Conservation (phyloP, 1,140 invertebrate genomes). For the Pteromalus puparum region DNA sequence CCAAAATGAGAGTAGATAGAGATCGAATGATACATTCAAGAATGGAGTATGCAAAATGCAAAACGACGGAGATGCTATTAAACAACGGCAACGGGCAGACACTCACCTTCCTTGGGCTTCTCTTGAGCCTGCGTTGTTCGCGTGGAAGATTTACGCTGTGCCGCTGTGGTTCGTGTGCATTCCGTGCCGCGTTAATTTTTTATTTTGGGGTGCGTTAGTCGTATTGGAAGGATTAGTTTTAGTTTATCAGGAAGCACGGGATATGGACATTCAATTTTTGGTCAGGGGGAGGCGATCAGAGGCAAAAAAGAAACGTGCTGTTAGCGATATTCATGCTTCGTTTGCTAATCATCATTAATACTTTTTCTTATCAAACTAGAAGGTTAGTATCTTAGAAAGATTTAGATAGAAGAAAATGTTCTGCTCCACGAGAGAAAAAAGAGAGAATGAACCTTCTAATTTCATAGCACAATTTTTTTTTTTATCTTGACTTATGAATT, state of each 20-base stretch:
- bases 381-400: constrained; percentile 39
- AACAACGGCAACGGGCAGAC: constrained; percentile 60
- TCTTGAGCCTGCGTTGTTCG: constrained; percentile 71
- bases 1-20: not conserved
- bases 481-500: constrained; percentile 1
- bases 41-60: constrained; percentile 13
- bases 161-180: constrained; percentile 71
- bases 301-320: constrained; percentile 72
- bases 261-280: constrained; percentile 26
- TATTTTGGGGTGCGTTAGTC: constrained; percentile 57
- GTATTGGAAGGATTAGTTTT: constrained; percentile 35
- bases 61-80: constrained; percentile 23
- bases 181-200: constrained; percentile 69
- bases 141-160: constrained; percentile 72
- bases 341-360: constrained; percentile 52
- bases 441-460: constrained; percentile 50
- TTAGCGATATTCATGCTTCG: constrained; percentile 70
- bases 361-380: constrained; percentile 52
- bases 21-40: not conserved
- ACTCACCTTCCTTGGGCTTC: constrained; percentile 74
- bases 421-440: constrained; percentile 1
- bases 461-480: constrained; percentile 41
- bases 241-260: constrained; percentile 30
- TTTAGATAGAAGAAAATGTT: constrained; percentile 1
- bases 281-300: constrained; percentile 48